Percentiles rank a stretch among this genome's conserved stretches.
Evolutionary conservation across 1,140 invertebrate species (phyloP).

Genomic region (Pseudoatta argentina): DNA sequence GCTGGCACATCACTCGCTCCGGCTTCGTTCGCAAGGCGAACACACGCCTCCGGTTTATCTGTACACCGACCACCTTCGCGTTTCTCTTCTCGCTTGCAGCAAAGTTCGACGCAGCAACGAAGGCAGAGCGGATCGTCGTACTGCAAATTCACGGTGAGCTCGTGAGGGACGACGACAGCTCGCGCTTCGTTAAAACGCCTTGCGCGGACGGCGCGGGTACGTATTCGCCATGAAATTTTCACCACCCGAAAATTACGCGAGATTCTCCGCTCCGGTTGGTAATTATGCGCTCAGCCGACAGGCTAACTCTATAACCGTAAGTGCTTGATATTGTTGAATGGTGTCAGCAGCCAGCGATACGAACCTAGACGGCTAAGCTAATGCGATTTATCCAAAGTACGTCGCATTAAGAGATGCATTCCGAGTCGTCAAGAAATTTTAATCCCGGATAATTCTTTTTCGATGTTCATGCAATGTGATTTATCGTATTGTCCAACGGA

Average conservation of each 20-base stretch:
- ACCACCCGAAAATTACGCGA: slow-evolving; percentile 69
- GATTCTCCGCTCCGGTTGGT: slow-evolving; percentile 67
- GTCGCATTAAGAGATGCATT: not conserved
- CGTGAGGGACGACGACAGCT: slow-evolving; percentile 67
- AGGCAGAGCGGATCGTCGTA: slow-evolving; percentile 32
- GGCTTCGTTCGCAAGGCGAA: slow-evolving; percentile 37
- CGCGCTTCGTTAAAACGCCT: slow-evolving; percentile 66
- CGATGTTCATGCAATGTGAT: not conserved
- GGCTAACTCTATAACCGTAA: slow-evolving; percentile 67
- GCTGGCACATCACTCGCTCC: slow-evolving; percentile 52
- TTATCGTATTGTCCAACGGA: not conserved
- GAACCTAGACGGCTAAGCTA: slow-evolving; percentile 52
- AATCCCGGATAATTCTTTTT: not conserved
- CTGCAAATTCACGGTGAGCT: slow-evolving; percentile 43
- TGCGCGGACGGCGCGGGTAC: slow-evolving; percentile 50
- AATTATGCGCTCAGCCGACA: slow-evolving; percentile 68
- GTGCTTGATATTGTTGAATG: slow-evolving; percentile 67
- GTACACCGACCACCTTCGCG: slow-evolving; percentile 47
- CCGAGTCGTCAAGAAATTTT: slow-evolving; percentile 17
- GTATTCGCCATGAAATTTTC: slow-evolving; percentile 69
- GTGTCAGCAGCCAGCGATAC: slow-evolving; percentile 35
- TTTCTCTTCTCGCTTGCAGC: slow-evolving; percentile 35
- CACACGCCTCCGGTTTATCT: slow-evolving; percentile 30
- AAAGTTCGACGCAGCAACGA: slow-evolving; percentile 47
- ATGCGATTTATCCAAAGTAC: slow-evolving; percentile 40